These are phyloP conservation scores for Bursaphelenchus mucronatus DNA, from an alignment of 1,140 invertebrate species.

Conservation along the genomic window DNA sequence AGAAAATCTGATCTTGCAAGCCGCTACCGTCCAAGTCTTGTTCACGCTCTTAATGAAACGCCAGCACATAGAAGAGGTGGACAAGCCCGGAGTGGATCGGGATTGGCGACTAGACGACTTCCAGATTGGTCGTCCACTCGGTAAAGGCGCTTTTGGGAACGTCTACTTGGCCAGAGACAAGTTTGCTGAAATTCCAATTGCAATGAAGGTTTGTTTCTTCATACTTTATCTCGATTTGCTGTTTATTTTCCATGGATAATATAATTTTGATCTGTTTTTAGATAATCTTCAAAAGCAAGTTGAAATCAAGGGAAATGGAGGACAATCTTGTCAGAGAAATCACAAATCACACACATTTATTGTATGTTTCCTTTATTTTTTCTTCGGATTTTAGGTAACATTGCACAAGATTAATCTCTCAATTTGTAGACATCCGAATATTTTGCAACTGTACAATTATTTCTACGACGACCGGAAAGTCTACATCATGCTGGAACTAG, in stretches of 20 bases:
- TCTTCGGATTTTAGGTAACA: background rate
- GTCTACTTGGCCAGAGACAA: slow-evolving; percentile 84
- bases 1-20: too few species aligned
- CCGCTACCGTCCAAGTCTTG: too few species aligned
- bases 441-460: slow-evolving; percentile 79
- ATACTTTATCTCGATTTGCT: slow-evolving; percentile 12
- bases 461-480: slow-evolving; percentile 84
- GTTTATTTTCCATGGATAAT: slow-evolving; percentile 6
- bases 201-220: slow-evolving; percentile 65
- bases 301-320: slow-evolving; percentile 73
- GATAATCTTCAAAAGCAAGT: slow-evolving; percentile 75
- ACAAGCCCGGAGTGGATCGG: background rate
- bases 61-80: too few species aligned
- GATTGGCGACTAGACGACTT: slow-evolving; percentile 65
- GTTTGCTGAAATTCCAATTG: slow-evolving; percentile 76
- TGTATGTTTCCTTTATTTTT: slow-evolving; percentile 19
- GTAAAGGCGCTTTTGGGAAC: slow-evolving; percentile 83
- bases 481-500: slow-evolving; percentile 87
- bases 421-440: slow-evolving; percentile 77
- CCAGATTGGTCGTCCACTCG: slow-evolving; percentile 76
- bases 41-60: too few species aligned
- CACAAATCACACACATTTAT: slow-evolving; percentile 85
- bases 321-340: slow-evolving; percentile 83
- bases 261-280: slow-evolving; percentile 23
- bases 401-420: background rate